phyloP scores from a whole-genome alignment of 2,113 vertebrate genomes.

The Shinisaurus crocodilurus region DNA sequence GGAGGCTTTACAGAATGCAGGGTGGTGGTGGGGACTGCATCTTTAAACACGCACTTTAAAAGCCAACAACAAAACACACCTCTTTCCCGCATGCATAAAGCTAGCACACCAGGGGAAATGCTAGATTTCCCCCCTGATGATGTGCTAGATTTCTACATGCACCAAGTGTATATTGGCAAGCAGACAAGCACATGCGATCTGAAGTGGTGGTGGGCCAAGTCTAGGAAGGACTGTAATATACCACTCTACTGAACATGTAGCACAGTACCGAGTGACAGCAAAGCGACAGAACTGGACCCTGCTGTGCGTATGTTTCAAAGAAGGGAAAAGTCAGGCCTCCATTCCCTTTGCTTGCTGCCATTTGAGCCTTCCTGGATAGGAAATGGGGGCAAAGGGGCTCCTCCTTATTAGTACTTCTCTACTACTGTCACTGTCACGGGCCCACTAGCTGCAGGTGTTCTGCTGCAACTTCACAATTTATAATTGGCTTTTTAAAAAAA shows the following conservation, averaged over 20 bases:
- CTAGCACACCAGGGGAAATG: neutral
- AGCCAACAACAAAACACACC: too few species aligned
- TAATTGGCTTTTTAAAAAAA: conserved; percentile 28
- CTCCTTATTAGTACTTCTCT: neutral
- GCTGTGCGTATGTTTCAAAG: neutral
- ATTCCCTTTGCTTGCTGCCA: neutral
- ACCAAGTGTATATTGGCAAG: neutral
- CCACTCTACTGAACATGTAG: neutral
- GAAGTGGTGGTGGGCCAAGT: neutral
- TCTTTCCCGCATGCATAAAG: neutral
- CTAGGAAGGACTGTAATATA: neutral
- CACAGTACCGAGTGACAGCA: neutral
- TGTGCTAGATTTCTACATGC: neutral
- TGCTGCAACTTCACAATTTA: conserved; percentile 9
- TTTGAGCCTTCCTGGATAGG: neutral
- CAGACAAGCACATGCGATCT: neutral
- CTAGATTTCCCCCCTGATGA: neutral
- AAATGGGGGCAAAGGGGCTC: neutral
- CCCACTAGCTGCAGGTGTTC: neutral
- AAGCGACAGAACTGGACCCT: neutral
- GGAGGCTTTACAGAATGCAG: neutral
- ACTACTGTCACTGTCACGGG: neutral
- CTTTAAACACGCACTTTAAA: neutral
- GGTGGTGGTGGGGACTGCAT: neutral
- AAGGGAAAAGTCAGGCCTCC: neutral